Evolutionary conservation across 2,888 invertebrate genomes (phyloP).

Genomic region (Yponomeuta malinellus): DNA sequence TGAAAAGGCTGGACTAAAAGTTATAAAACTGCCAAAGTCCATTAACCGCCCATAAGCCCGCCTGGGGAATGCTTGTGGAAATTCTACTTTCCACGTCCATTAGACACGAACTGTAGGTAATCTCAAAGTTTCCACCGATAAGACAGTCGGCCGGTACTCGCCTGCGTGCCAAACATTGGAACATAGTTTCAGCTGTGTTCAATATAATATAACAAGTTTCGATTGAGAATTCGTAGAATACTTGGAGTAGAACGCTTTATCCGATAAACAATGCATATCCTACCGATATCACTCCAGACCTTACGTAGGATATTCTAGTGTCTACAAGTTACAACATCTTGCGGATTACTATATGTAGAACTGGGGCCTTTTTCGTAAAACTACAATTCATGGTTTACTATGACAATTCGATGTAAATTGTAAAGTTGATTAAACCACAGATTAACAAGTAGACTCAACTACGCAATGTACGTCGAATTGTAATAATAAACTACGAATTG

Average conservation of each 20-base stretch:
- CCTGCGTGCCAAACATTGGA: neutral
- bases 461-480: too few species aligned
- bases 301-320: neutral
- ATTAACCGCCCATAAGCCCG: slow-evolving; percentile 27
- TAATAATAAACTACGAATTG: too few species aligned
- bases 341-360: neutral
- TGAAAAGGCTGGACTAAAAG: slow-evolving; percentile 18
- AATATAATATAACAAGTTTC: neutral
- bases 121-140: slow-evolving; percentile 29
- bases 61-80: slow-evolving; percentile 23
- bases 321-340: neutral
- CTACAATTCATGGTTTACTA: too few species aligned
- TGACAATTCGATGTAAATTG: too few species aligned
- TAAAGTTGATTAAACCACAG: too few species aligned
- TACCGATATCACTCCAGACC: neutral
- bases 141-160: slow-evolving; percentile 17
- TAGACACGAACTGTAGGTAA: slow-evolving; percentile 32
- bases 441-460: too few species aligned
- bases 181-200: neutral
- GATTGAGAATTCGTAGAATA: neutral
- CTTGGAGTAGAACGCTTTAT: neutral
- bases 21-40: slow-evolving; percentile 24
- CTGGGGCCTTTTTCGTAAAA: too few species aligned
- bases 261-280: neutral
- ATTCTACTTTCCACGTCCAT: slow-evolving; percentile 35